Percentiles rank a stretch among this genome's conserved stretches.
These are phyloP conservation scores for Lithobates sylvaticus DNA, from an alignment of 2,797 vertebrate genomes.

Conservation along the genomic window DNA sequence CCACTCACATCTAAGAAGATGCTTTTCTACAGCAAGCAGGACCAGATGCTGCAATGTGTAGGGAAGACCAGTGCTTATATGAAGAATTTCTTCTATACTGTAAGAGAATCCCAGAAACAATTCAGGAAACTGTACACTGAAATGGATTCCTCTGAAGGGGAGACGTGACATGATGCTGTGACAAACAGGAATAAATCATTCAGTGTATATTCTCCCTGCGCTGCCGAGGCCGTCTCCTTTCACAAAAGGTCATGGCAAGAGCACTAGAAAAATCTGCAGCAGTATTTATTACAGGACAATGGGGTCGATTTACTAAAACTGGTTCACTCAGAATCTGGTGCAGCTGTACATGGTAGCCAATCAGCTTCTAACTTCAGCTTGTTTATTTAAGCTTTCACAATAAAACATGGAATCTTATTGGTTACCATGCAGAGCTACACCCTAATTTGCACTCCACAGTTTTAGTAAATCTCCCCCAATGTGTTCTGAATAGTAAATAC, in stretches of 20 bases:
- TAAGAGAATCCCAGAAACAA: neutral
- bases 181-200: neutral
- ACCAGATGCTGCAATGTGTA: neutral
- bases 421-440: no score
- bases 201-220: neutral
- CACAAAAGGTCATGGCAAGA: neutral
- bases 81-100: neutral
- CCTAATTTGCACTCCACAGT: no score
- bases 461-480: no score
- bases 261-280: neutral
- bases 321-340: no score
- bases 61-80: neutral
- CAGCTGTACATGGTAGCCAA: no score
- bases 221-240: neutral
- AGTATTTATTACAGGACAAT: neutral
- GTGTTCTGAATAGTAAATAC: no score
- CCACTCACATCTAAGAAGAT: neutral
- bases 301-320: no score
- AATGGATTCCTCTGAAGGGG: neutral
- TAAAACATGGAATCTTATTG: no score
- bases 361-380: no score
- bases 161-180: neutral
- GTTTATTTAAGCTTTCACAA: no score
- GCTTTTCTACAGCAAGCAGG: conserved; percentile 5
- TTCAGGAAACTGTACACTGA: neutral